phyloP scores from a whole-genome alignment of 2,797 vertebrate species.

The Acanthurus lineatus region DNA sequence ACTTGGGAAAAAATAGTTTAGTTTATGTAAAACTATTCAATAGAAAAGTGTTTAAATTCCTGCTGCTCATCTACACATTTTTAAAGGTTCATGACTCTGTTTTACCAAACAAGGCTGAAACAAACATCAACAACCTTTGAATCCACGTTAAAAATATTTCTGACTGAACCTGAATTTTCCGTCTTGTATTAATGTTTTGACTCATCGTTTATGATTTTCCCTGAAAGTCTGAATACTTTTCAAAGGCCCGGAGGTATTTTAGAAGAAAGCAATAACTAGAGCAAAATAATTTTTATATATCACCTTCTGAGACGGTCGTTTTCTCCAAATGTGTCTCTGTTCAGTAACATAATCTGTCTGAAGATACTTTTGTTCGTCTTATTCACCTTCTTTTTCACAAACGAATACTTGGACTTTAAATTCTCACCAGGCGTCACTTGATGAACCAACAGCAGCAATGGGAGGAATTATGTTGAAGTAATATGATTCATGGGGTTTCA shows the following conservation, averaged over 20 bases:
- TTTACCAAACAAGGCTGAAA: not conserved
- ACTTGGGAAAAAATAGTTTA: not conserved
- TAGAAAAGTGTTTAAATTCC: not conserved
- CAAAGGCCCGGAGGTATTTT: not conserved
- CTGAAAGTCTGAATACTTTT: not conserved
- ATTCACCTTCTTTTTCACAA: not conserved
- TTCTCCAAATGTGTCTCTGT: not conserved
- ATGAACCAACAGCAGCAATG: not conserved
- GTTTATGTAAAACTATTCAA: not conserved
- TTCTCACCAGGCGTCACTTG: not conserved
- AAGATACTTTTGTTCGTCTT: not conserved
- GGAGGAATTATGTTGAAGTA: not conserved
- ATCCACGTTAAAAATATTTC: not conserved
- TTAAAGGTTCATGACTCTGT: not conserved
- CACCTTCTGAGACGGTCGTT: not conserved
- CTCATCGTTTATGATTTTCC: too few species aligned
- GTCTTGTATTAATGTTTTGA: too few species aligned
- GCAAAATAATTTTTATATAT: not conserved
- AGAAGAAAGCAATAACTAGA: not conserved
- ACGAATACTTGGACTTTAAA: not conserved
- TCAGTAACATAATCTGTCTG: not conserved
- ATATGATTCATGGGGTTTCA: conserved; percentile 1
- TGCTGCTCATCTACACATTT: not conserved
- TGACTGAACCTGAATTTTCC: not conserved
- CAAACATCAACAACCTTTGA: too few species aligned